Base-by-base conservation (phyloP, 2,113 vertebrate genomes). In the Varanus salvator region DNA sequence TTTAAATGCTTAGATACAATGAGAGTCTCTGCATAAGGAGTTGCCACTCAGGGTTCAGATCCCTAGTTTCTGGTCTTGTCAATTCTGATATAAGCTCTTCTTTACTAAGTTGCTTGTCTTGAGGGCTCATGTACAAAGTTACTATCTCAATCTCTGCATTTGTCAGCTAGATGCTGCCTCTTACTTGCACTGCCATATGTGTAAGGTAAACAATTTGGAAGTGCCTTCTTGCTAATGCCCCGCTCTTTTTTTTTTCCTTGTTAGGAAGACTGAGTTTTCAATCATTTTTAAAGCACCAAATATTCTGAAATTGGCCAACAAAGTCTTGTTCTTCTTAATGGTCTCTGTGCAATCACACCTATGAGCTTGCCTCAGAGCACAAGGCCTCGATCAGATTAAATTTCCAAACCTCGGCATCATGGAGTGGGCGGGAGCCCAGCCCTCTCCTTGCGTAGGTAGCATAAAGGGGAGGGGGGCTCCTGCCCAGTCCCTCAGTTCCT, bases 221-320 rank as follows among this genome's bases (percentile, higher is more conserved):
- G 97, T 96, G 97, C 97, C 96, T 96, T 96, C 48, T 76, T 83
- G 78, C n/a, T n/a, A n/a, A n/a, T n/a, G n/a, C n/a, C n/a, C n/a
- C n/a, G 91, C 92, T 90, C 83, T 84, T 88, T 95, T 44, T 84
- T 81, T 87, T 95, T 34, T 60, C 60, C 60, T 48, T 48, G 15
- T 89, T 84, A 87, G 90, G 92, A 94, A 93, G 93, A n/a, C 85
- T 92, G 91, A 93, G n/a, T n/a, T n/a, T 90, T 89, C 93, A 93
- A 91, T 94, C 84, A 0, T n/a, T 31, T 8, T 21, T 34, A 29
- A 52, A 96, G 95, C 96, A 96, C 95, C 96, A 95, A 95, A 84
- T 68, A 38, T 38, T 89, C 87, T 57, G 3, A 86, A 82, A n/a
- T n/a, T 38, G 52, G 92, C 94, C 94, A 85, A 21, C 92, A 87